phyloP scores from a whole-genome alignment of 92 coral and sea anemone species.

The Epizoanthus fatuus region DNA sequence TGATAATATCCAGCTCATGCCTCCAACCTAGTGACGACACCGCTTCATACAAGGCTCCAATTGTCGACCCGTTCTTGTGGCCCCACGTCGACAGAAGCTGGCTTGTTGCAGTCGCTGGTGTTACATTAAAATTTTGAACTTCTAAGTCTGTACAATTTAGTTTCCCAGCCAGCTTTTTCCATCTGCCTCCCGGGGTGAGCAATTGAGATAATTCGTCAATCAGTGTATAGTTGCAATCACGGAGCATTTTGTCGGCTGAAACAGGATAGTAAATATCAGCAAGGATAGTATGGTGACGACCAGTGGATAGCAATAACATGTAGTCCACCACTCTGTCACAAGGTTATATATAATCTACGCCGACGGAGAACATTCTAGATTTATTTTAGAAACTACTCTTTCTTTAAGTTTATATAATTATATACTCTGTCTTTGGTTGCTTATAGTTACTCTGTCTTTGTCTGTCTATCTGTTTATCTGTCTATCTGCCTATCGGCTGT shows the following conservation, averaged over 20 bases:
- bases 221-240: slow-evolving; percentile 52
- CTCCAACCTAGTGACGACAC: slow-evolving; percentile 63
- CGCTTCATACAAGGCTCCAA: slow-evolving; percentile 36
- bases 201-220: slow-evolving; percentile 45
- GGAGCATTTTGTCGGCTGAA: slow-evolving; percentile 60
- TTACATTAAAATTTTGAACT: slow-evolving; percentile 64
- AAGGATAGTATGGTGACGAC: background rate
- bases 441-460: too few relatives aligned
- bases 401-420: too few relatives aligned
- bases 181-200: slow-evolving; percentile 74
- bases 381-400: too few relatives aligned
- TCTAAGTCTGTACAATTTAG: slow-evolving; percentile 57
- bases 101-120: slow-evolving; percentile 55
- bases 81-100: slow-evolving; percentile 76
- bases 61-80: slow-evolving; percentile 62
- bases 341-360: too few relatives aligned
- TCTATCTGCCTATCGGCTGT: too few relatives aligned
- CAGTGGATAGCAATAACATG: too few relatives aligned
- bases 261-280: background rate
- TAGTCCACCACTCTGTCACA: too few relatives aligned
- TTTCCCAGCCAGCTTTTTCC: slow-evolving; percentile 77
- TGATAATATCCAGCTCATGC: slow-evolving; percentile 48
- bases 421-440: too few relatives aligned
- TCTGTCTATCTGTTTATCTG: too few relatives aligned
- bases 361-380: too few relatives aligned